phyloP scores from a whole-genome alignment of 2,797 vertebrate genomes.

The Pangasius larnaudii region DNA sequence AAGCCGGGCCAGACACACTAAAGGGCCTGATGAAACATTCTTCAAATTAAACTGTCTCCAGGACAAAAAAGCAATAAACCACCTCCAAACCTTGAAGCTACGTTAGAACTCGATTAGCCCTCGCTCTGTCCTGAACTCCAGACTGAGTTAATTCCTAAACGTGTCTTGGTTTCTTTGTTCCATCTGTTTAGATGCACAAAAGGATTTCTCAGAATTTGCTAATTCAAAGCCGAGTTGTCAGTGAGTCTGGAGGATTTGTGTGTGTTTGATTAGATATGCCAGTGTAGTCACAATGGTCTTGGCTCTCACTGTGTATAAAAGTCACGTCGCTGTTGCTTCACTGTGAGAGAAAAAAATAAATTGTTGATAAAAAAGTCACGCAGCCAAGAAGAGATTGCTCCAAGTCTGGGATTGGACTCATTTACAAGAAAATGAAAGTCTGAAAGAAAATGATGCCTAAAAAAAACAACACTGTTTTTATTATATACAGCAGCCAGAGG shows the following conservation, averaged over 20 bases:
- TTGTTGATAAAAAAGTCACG: conserved; percentile 28
- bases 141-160: conserved; percentile 17
- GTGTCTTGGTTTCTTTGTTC: conserved; percentile 20
- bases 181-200: conserved; percentile 18
- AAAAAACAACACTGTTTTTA: conserved; percentile 18
- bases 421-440: conserved; percentile 34
- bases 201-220: neutral
- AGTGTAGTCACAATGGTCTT: neutral
- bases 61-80: conserved; percentile 34
- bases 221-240: neutral
- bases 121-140: conserved; percentile 2
- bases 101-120: conserved; percentile 21
- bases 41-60: conserved; percentile 24
- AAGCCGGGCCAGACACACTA: conserved; percentile 17
- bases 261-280: conserved; percentile 29
- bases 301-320: neutral
- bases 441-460: conserved; percentile 11
- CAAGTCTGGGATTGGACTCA: conserved; percentile 13
- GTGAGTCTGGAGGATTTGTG: neutral
- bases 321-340: neutral
- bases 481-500: conserved; percentile 4
- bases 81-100: neutral
- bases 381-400: conserved; percentile 6
- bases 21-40: conserved; percentile 23
- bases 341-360: neutral